phyloP scores from a whole-genome alignment of 2,888 invertebrate genomes.

The Diaphora mendica region DNA sequence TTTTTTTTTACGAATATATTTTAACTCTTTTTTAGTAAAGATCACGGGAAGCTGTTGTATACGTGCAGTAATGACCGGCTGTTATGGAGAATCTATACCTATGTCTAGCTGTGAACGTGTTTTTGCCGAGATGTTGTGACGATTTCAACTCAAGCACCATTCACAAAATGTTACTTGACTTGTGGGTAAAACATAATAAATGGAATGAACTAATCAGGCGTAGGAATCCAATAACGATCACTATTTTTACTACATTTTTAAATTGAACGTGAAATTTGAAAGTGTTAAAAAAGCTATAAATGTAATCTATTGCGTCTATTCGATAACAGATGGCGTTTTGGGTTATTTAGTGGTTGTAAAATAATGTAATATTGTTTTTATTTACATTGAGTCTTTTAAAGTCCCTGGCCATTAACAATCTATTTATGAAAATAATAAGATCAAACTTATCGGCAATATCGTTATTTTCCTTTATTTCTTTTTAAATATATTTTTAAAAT shows the following conservation, averaged over 20 bases:
- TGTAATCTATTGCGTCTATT: constrained; percentile 8
- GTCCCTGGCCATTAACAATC: neutral
- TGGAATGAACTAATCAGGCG: neutral
- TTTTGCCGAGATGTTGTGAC: too few relatives aligned
- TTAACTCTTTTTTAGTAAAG: too few relatives aligned
- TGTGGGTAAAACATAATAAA: neutral
- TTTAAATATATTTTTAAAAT: neutral
- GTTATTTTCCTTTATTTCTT: neutral
- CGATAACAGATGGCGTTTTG: constrained; percentile 39
- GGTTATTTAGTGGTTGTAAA: neutral
- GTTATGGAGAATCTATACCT: too few relatives aligned
- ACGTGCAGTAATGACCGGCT: too few relatives aligned
- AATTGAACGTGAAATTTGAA: constrained; percentile 3
- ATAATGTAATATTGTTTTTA: neutral
- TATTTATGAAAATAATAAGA: neutral
- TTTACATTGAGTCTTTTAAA: neutral
- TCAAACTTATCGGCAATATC: neutral
- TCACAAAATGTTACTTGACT: neutral
- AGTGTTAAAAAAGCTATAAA: neutral
- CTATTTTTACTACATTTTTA: neutral
- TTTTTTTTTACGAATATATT: too few relatives aligned
- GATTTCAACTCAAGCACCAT: neutral
- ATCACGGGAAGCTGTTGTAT: too few relatives aligned
- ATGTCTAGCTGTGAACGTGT: too few relatives aligned
- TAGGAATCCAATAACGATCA: constrained; percentile 5